Evolutionary conservation across 1,140 invertebrate genomes (phyloP).

Genomic region (Arion vulgaris): DNA sequence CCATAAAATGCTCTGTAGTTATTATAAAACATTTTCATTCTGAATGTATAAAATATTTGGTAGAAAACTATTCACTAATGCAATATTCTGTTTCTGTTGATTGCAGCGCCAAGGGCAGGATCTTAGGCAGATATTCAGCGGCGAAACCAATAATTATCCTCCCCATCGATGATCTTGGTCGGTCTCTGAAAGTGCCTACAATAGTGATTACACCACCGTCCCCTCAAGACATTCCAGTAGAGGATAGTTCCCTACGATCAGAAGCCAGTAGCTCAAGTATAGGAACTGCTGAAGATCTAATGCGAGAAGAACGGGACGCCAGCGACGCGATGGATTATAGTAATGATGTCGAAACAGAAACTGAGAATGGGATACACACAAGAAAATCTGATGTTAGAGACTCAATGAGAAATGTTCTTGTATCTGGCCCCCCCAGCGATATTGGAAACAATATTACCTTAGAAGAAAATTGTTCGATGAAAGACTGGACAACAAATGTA

Average conservation of each 20-base stretch:
- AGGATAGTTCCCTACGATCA: neutral
- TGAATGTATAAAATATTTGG: no score
- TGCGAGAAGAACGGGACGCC: neutral
- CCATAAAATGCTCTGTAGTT: no score
- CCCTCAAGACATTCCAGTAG: neutral
- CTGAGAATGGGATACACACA: neutral
- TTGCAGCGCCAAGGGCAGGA: neutral
- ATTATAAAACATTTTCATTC: no score
- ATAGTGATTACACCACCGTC: slow-evolving; percentile 11
- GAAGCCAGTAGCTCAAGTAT: neutral
- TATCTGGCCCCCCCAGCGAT: neutral
- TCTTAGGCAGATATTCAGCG: neutral
- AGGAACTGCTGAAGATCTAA: neutral
- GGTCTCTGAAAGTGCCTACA: neutral
- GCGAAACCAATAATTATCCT: neutral
- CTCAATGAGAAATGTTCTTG: neutral
- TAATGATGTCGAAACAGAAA: neutral
- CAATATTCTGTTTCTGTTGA: neutral
- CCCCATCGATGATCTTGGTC: neutral
- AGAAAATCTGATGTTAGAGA: neutral
- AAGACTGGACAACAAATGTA: no score
- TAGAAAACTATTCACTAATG: no score
- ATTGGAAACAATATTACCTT: neutral
- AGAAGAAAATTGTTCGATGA: neutral
- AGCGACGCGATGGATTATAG: neutral